Base-by-base conservation (phyloP, 1,140 invertebrate species). In the Hylaeus volcanicus region DNA sequence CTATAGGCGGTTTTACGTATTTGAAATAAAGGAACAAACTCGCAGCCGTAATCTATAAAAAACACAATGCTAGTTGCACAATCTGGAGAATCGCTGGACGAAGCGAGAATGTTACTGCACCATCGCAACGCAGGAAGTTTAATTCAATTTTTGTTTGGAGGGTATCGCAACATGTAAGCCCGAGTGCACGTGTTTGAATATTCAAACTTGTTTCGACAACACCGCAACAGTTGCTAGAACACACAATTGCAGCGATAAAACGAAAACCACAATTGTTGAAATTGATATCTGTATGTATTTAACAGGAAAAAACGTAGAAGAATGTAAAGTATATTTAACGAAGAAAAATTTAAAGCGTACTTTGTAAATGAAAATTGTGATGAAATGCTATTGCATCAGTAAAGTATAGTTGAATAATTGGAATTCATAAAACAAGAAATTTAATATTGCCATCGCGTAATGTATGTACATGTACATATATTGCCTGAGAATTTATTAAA, bases 151-250 rank as follows among this genome's bases (percentile, higher is more conserved):
- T 82, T 86, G 76, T 69, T 79, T 55, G 55, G 43, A 41, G 74
- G 79, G 66, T 74, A 81, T 41, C 41, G 15, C 43, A 26, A 56
- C 58, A 60, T 79, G 63, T 76, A 79, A 79, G 69, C 72, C n/a
- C n/a, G 1, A 5, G 8, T 45, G 61, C 37, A 45, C 41, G 11
- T 48, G 53, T 76, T 73, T 86, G 85, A 85, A 86, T 82, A 86
- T 86, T 82, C 79, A 86, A 83, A 72, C 74, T 79, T 86, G 79
- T 76, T 82, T 85, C 65, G 78, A 81, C 83, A 81, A 81, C 74
- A 55, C 37, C 39, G 60, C 65, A 65, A 77, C 55, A 68, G 73
- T 77, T 69, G 48, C 41, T 56, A 5, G 39, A 74, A 71, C 51
- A 37, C 15, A 53, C 66, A 82, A 74, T 81, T 66, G 70, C 68